Percentiles rank a stretch among this genome's conserved stretches.
These are phyloP conservation scores for Etheostoma cragini DNA, from an alignment of 2,113 vertebrate species.

Conservation along the genomic window DNA sequence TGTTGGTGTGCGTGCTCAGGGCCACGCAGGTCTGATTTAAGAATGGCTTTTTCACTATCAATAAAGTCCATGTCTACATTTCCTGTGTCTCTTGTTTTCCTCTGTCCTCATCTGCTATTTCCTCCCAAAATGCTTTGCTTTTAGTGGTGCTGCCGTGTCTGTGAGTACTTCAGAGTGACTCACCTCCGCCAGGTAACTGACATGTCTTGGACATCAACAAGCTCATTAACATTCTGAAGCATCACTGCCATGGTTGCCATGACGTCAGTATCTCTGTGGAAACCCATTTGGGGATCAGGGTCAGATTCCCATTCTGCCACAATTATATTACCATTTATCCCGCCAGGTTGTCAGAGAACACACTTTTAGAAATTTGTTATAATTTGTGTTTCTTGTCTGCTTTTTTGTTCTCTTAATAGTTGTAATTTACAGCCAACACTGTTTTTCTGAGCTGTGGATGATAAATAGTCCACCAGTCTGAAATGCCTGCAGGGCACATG, in stretches of 20 bases:
- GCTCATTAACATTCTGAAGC: conserved; percentile 74
- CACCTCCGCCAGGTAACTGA: conserved; percentile 63
- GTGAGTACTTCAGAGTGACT: conserved; percentile 26
- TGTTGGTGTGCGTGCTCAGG: conserved; percentile 63
- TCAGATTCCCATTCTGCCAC: conserved; percentile 50
- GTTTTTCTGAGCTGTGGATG: conserved; percentile 10
- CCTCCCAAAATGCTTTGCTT: conserved; percentile 20
- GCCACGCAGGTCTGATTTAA: conserved; percentile 76
- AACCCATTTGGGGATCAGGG: conserved; percentile 54
- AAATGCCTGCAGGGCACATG: conserved; percentile 34
- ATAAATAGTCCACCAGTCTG: conserved; percentile 16
- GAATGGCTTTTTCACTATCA: conserved; percentile 61
- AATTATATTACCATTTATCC: conserved; percentile 56
- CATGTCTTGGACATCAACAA: conserved; percentile 36
- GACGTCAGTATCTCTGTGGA: conserved; percentile 74
- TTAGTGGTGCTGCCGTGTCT: conserved; percentile 17
- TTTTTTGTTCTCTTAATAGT: conserved; percentile 20
- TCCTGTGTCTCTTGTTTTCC: conserved; percentile 24
- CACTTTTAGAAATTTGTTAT: conserved; percentile 39
- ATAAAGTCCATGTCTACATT: conserved; percentile 47
- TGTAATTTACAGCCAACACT: conserved; percentile 37
- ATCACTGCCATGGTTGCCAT: conserved; percentile 53
- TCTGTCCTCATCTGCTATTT: not conserved
- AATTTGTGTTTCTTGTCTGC: conserved; percentile 13
- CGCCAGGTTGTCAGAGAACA: conserved; percentile 34